Evolutionary conservation across 2,888 invertebrate species (phyloP).

Genomic region (Artemia sinica): DNA sequence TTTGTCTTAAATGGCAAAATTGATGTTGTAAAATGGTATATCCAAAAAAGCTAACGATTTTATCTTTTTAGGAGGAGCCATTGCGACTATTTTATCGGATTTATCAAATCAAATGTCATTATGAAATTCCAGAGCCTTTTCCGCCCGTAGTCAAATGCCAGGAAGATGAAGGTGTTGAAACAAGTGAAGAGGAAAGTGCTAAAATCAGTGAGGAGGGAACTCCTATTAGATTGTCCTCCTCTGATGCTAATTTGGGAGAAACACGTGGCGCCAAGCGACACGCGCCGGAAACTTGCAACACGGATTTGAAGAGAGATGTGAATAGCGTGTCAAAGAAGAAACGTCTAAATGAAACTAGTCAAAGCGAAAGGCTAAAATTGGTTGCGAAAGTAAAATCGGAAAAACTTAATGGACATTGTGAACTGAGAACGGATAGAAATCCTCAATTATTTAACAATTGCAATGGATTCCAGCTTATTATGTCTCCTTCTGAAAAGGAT

Average conservation of each 20-base stretch:
- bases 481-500: no score
- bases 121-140: background rate
- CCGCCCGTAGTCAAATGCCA: background rate
- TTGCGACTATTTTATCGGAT: conserved; percentile 8
- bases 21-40: no score
- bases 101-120: conserved; percentile 1
- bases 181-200: conserved; percentile 1
- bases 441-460: no score
- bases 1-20: no score
- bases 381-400: background rate
- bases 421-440: no score
- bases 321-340: background rate
- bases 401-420: background rate
- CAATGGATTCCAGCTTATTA: no score
- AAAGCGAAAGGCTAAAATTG: background rate
- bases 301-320: no score
- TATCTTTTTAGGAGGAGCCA: conserved; percentile 1
- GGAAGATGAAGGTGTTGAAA: background rate
- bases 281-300: background rate
- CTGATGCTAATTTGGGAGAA: background rate
- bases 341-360: background rate
- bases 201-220: background rate
- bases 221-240: background rate
- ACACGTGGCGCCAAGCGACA: conserved; percentile 7
- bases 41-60: no score